Base-by-base conservation (phyloP, 2,797 vertebrate genomes). In the Muscicapa comitata region DNA sequence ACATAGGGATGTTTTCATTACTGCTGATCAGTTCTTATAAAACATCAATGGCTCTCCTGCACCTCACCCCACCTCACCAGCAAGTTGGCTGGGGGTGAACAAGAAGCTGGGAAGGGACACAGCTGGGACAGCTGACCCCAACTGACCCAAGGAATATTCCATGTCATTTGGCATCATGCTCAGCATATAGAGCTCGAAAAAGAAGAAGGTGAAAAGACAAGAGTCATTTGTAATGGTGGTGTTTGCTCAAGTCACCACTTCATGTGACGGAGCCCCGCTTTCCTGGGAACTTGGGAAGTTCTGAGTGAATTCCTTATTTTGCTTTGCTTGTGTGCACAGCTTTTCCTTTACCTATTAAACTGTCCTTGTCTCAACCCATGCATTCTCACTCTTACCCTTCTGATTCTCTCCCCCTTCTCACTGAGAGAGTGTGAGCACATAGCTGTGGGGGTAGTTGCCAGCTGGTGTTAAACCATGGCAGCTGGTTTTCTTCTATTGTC, bases 41-140 rank as follows among this genome's bases (percentile, higher is more conserved):
- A 51, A n/a, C 0, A 0, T 66, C 17, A 14, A 1, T 29, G 19
- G 9, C 21, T 53, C 47, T 80, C 45, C 29, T 47, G 14, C 25
- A 53, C 38, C 53, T 59, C 62, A 17, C 3, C 13, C 19, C 17
- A 29, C 28, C 9, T 6, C 45, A 73, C 21, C 25, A 35, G 25
- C 18, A 31, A 35, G 4, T 2, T 61, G 29, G 5, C 31, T 51
- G 17, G 12, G 6, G 6, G 21, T 40, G 29, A 58, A 31, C 15
- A 61, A 40, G 10, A 47, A 35, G 4, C 3, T 31, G 12, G n/a
- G 21, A 74, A 58, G 3, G 2, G 54, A 23, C 29, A 53, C 3
- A 73, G 38, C 14, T 40, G 17, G 29, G 29, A 25, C 20, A 66
- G 29, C 17, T 53, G 33, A 73, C 24, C 53, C 17, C 25, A 59